Conservation (phyloP, 2,888 invertebrate species). For the Sturmia bella region DNA sequence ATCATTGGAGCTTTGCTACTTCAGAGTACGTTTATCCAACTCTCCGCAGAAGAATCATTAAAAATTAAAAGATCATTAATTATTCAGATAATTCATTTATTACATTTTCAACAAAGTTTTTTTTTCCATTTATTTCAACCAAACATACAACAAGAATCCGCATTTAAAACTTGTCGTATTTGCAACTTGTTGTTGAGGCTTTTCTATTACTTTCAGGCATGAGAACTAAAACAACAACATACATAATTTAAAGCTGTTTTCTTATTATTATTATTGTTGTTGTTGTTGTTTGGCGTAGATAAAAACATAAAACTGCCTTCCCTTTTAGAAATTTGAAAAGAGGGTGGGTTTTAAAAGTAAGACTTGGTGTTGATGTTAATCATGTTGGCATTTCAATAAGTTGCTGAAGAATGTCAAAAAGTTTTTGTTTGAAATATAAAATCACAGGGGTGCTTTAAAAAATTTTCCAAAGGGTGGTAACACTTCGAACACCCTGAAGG, state of each 20-base stretch:
- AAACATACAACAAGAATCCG: constrained; percentile 4
- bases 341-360: constrained; percentile 50
- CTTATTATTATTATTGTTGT: constrained; percentile 6
- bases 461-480: constrained; percentile 28
- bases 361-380: constrained; percentile 36
- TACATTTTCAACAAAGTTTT: constrained; percentile 77
- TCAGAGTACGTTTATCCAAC: background rate
- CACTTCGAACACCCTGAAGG: constrained; percentile 48
- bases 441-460: constrained; percentile 23
- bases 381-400: constrained; percentile 52
- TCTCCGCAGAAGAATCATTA: constrained; percentile 73
- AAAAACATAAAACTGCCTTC: background rate
- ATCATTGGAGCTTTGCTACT: background rate
- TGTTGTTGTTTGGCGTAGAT: constrained; percentile 23
- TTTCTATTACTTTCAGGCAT: constrained; percentile 15
- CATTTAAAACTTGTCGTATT: constrained; percentile 27
- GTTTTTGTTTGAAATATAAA: constrained; percentile 22
- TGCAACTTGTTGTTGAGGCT: background rate
- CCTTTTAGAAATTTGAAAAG: background rate
- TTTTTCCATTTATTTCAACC: constrained; percentile 44
- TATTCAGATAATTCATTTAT: constrained; percentile 80
- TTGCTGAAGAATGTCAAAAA: constrained; percentile 51
- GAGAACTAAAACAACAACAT: constrained; percentile 44
- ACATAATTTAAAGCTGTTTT: constrained; percentile 50
- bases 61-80: constrained; percentile 81